Evolutionary conservation across 2,797 vertebrate genomes (phyloP), one percentile per base, ranked within the genome.

Genomic region (Euphonia xanthogaster): DNA sequence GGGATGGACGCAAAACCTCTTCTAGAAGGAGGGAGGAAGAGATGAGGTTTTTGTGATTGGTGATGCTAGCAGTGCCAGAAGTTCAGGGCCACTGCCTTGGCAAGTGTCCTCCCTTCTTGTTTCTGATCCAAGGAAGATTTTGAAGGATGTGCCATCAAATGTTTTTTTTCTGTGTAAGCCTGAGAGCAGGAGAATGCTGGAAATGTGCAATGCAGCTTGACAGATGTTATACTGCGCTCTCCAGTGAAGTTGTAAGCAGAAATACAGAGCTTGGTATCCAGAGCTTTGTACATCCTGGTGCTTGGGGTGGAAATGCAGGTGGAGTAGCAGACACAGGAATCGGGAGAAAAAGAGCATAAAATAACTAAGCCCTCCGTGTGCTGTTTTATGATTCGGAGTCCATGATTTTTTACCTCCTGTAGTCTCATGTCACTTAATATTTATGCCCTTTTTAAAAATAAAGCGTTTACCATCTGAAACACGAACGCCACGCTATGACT

Each of bases 391-490:
- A 23, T 27, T 14, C 17, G 17, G 7, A 53, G 28, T 6, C 50
- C 31, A 1, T 27, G 35, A 21, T 58, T 55, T 70, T 57, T 37
- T 23, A 21, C 27, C 10, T 14, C 22, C 33, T 24, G 18, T 39
- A 9, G 31, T 40, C 33, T 31, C 31, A 1, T 2, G 14, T 20
- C 44, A 2, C 24, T 31, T 13, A 16, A 23, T 39, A 10, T 27
- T 35, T 11, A 9, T 4, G 50, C 23, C 8, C 15, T 4, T 9
- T 50, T 42, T 5, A 33, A 74, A 44, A 18, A 39, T 4, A 1
- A 19, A 31, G 10, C 1, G 18, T 5, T 62, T 16, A 2, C 24
- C 4, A 1, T 2, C 1, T 7, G 23, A 24, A 45, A 15, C 28
- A 11, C 25, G 4, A 13, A 6, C 0, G 6, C 20, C 7, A 4